Evolutionary conservation across 2,888 invertebrate genomes (phyloP).

Genomic region (Vesta saturnalis): DNA sequence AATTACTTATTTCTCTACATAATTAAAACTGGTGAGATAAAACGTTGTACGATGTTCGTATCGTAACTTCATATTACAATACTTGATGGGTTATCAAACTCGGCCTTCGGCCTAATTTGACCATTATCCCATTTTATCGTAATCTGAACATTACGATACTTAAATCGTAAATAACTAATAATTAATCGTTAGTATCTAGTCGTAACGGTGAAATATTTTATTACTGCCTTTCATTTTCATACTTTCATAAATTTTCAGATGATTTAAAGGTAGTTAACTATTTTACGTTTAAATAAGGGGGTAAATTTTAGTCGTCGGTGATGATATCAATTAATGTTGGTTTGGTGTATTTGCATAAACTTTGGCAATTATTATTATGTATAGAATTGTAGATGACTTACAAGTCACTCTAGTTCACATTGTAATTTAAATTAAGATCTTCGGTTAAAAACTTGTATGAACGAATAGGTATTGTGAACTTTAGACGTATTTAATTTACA

Average conservation of each 20-base stretch:
- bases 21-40: too few relatives aligned
- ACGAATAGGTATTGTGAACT: not conserved
- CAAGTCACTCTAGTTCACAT: not conserved
- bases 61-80: too few relatives aligned
- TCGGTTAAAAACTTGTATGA: not conserved
- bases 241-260: not conserved
- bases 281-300: not conserved
- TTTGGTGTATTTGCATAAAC: constrained; percentile 12
- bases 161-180: too few relatives aligned
- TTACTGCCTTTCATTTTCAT: not conserved
- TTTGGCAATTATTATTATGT: constrained; percentile 1
- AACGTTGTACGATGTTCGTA: too few relatives aligned
- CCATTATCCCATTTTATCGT: too few relatives aligned
- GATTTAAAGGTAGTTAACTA: not conserved
- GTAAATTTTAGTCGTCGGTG: not conserved
- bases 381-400: constrained; percentile 3
- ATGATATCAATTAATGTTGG: constrained; percentile 10
- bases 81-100: too few relatives aligned
- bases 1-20: too few relatives aligned
- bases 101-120: too few relatives aligned
- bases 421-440: not conserved
- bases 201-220: too few relatives aligned
- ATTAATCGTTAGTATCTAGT: too few relatives aligned
- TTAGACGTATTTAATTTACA: constrained; percentile 2
- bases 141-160: too few relatives aligned